Conservation (phyloP, 1,140 invertebrate species). For the Heterodera schachtii region DNA sequence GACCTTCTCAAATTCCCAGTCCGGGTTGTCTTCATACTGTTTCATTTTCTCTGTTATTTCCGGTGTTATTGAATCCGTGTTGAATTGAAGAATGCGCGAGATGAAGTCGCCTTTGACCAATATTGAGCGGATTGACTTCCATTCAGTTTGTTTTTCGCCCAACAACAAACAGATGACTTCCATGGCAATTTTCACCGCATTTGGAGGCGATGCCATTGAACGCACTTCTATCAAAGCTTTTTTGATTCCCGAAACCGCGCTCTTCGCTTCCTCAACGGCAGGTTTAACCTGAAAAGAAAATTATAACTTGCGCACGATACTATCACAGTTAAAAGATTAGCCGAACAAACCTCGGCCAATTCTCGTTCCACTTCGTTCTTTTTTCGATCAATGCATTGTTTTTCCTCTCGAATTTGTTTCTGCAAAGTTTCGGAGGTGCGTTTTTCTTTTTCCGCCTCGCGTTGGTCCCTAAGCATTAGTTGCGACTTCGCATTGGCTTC, state of each 20-base stretch:
- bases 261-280: conserved; percentile 93
- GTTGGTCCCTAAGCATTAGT: conserved; percentile 94
- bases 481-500: conserved; percentile 96
- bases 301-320: too few species aligned
- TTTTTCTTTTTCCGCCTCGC: conserved; percentile 98
- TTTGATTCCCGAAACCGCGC: conserved; percentile 98
- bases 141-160: conserved; percentile 90
- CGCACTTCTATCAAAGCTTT: conserved; percentile 97
- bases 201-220: conserved; percentile 96
- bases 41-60: conserved; percentile 66
- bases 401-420: conserved; percentile 76
- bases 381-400: conserved; percentile 87
- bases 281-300: conserved; percentile 78
- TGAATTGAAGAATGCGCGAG: conserved; percentile 97
- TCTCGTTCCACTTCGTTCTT: conserved; percentile 89
- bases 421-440: conserved; percentile 96
- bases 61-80: conserved; percentile 95
- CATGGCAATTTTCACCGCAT: conserved; percentile 92
- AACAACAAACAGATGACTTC: conserved; percentile 97
- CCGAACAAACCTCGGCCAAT: conserved; percentile 76
- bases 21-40: conserved; percentile 77
- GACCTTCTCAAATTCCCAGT: conserved; percentile 95
- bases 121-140: conserved; percentile 95
- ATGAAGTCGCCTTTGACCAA: conserved; percentile 99
- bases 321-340: too few species aligned